Evolutionary conservation across 2,797 vertebrate genomes (phyloP).

Genomic region (Danio jaintianensis): DNA sequence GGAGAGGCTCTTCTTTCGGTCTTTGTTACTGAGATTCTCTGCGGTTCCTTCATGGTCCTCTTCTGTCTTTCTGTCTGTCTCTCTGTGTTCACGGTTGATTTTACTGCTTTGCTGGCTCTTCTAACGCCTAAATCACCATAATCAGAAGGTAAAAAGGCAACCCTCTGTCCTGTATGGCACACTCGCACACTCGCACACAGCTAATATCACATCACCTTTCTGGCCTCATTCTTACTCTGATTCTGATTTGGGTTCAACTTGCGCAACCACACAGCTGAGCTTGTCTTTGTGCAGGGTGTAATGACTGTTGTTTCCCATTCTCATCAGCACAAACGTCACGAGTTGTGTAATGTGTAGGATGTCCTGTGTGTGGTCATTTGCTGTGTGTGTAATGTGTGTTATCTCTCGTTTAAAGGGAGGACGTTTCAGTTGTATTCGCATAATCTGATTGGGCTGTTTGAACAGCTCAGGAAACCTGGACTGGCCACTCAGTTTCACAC

Average conservation of each 20-base stretch:
- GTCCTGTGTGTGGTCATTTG: constrained; percentile 13
- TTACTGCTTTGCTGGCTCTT: constrained; percentile 75
- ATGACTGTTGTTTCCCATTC: constrained; percentile 6
- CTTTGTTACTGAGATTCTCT: constrained; percentile 50
- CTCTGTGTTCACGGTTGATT: constrained; percentile 75
- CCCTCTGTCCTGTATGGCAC: constrained; percentile 35
- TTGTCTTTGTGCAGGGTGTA: constrained; percentile 15
- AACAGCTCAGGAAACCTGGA: constrained; percentile 96
- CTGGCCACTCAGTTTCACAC: constrained; percentile 95
- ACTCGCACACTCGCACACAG: constrained; percentile 34
- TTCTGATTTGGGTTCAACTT: constrained; percentile 16
- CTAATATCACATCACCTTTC: constrained; percentile 44
- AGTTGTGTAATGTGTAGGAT: background rate
- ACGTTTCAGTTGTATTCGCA: constrained; percentile 98
- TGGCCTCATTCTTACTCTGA: constrained; percentile 33
- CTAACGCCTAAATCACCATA: constrained; percentile 79
- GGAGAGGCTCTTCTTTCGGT: constrained; percentile 36
- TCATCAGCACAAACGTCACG: background rate
- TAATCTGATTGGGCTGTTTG: constrained; percentile 96
- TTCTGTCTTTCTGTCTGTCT: constrained; percentile 48
- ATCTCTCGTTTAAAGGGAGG: constrained; percentile 81
- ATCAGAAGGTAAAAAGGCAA: constrained; percentile 93
- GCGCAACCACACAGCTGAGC: constrained; percentile 25
- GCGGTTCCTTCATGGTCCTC: constrained; percentile 50
- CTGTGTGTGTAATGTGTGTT: background rate